Conservation (phyloP, 1,140 invertebrate genomes). For the Drosophila tani region DNA sequence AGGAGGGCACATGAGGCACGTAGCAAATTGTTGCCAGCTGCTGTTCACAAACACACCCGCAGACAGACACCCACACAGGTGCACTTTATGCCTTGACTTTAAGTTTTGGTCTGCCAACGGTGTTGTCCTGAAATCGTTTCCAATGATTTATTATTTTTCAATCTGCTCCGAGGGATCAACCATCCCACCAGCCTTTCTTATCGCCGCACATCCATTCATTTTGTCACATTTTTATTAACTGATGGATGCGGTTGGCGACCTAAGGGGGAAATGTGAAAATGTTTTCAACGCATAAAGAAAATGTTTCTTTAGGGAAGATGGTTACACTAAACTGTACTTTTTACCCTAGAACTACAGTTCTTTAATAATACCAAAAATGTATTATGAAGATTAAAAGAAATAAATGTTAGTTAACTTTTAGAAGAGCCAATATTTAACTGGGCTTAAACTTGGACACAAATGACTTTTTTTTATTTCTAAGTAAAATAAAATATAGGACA, state of each 20-base stretch:
- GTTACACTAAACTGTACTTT: background rate
- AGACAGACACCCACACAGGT: conserved; percentile 65
- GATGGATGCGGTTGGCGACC: conserved; percentile 65
- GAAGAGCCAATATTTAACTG: too few species aligned
- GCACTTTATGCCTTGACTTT: conserved; percentile 72
- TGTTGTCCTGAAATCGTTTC: conserved; percentile 35
- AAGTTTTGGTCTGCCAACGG: conserved; percentile 61
- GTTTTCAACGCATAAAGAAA: conserved; percentile 5
- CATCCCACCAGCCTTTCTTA: conserved; percentile 11
- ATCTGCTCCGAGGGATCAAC: conserved; percentile 52
- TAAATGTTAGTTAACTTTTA: background rate
- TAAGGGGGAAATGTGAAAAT: conserved; percentile 32
- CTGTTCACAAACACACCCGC: conserved; percentile 20
- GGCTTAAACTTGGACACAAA: too few species aligned
- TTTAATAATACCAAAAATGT: background rate
- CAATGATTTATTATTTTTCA: conserved; percentile 79
- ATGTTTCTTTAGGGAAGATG: background rate
- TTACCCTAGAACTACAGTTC: background rate
- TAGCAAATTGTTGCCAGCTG: conserved; percentile 68
- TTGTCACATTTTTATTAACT: conserved; percentile 80
- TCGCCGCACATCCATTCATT: conserved; percentile 26
- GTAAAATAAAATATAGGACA: too few species aligned
- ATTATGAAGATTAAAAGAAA: too few species aligned
- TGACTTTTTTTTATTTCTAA: too few species aligned
- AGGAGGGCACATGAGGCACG: conserved; percentile 58